Evolutionary conservation across 2,113 vertebrate genomes (phyloP), one percentile per base, ranked within the genome.

Genomic region (Colossoma macropomum): DNA sequence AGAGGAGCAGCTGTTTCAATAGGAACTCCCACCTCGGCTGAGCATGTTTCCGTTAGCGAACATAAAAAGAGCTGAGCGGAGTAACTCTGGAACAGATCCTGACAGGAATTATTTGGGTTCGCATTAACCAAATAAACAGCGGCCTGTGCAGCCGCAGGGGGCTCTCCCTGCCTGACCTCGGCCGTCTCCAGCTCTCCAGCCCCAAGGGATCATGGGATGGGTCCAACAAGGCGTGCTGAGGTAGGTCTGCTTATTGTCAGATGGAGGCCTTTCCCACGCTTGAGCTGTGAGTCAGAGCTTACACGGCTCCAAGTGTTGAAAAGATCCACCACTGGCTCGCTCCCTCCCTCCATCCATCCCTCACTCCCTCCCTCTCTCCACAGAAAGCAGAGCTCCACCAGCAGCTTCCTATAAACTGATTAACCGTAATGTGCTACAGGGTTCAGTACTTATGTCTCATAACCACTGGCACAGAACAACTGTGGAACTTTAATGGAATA

Each of bases 91-190:
- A 92, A 92, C 89, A 86, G 87, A 89, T 90, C 88, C 89, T 89
- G 87, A 82, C 86, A 86, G 85, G 92, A 91, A 90, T 93, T 93
- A 92, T 95, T 95, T 93, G 91, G 91, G 88, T 93, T 93, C 85
- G 87, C 86, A 89, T 91, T 94, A 90, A 88, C 90, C 91, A 94
- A 93, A 94, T 93, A 93, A 94, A 95, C 92, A 93, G 80, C 84
- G 65, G 66, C 88, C 85, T 87, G 62, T 38, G 80, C 87, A 86
- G 90, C 88, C 88, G 86, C 90, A 92, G 90, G 87, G 89, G 89
- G 85, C 90, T 93, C 88, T 89, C 90, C 68, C 75, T 30, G 63
- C 62, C 74, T 83, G 77, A 83, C 85, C 83, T 45, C 70, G 28
- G 52, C 11, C 68, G 52, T 79, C 66, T 63, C 74, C 80, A 56